Evolutionary conservation across 2,888 invertebrate species (phyloP).

Genomic region (Caenorhabditis japonica): DNA sequence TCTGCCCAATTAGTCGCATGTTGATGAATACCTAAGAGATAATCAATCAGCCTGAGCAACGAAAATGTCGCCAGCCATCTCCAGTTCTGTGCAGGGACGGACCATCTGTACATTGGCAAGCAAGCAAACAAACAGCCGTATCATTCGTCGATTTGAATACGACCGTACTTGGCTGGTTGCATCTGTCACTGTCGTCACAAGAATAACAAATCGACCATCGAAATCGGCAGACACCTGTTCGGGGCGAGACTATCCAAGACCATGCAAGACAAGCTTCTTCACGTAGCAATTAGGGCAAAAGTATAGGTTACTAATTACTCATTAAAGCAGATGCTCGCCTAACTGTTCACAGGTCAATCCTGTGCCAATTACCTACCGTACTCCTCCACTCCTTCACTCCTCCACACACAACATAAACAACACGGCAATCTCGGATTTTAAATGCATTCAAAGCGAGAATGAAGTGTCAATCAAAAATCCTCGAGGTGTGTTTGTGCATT

Average conservation of each 20-base stretch:
- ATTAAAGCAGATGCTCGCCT: slow-evolving; percentile 37
- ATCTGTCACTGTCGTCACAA: slow-evolving; percentile 47
- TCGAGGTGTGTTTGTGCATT: slow-evolving; percentile 51
- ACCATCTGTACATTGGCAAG: slow-evolving; percentile 47
- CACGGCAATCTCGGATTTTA: slow-evolving; percentile 32
- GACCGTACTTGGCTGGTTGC: slow-evolving; percentile 45
- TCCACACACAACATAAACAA: slow-evolving; percentile 47
- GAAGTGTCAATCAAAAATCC: slow-evolving; percentile 52
- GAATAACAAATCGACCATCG: slow-evolving; percentile 41
- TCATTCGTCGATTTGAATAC: slow-evolving; percentile 49
- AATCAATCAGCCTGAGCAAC: slow-evolving; percentile 40
- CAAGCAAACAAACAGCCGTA: slow-evolving; percentile 45
- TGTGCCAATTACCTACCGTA: slow-evolving; percentile 32
- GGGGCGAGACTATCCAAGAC: slow-evolving; percentile 18
- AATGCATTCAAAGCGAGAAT: slow-evolving; percentile 47
- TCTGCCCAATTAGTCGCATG: slow-evolving; percentile 47
- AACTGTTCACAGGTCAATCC: slow-evolving; percentile 26
- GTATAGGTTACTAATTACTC: slow-evolving; percentile 20
- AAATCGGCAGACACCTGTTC: slow-evolving; percentile 49
- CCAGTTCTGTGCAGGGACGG: slow-evolving; percentile 16
- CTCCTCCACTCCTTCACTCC: too few relatives aligned
- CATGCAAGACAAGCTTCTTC: too few relatives aligned
- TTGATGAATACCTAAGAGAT: slow-evolving; percentile 48
- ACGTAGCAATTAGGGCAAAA: slow-evolving; percentile 35
- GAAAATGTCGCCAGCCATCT: slow-evolving; percentile 1